Percentiles rank a stretch among this genome's conserved stretches.
Conservation (phyloP, 2,797 vertebrate genomes). For the Bryconaethiops microstoma region DNA sequence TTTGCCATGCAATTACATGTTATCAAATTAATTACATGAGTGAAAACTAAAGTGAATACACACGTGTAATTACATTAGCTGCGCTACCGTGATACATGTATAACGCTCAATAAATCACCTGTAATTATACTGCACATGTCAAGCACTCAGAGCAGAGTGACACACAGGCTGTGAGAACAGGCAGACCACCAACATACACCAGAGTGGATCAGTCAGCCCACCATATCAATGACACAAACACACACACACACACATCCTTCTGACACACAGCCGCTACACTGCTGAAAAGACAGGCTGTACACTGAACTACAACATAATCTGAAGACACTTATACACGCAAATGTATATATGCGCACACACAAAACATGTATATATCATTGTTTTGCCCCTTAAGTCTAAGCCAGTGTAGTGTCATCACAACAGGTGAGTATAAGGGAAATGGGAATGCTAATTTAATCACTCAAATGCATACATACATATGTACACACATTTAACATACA, state of each 20-base stretch:
- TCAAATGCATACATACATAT: constrained; percentile 29
- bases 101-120: no score
- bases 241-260: constrained; percentile 11
- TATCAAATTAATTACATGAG: no score
- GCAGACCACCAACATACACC: constrained; percentile 7
- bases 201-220: constrained; percentile 32
- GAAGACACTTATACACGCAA: neutral
- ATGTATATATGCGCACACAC: neutral
- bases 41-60: no score
- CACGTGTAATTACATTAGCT: no score
- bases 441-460: no score
- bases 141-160: constrained; percentile 15
- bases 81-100: no score
- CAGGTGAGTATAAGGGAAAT: no score
- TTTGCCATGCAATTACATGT: no score
- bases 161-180: constrained; percentile 22
- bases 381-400: no score
- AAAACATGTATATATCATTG: neutral
- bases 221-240: constrained; percentile 38
- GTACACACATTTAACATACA: constrained; percentile 46
- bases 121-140: neutral
- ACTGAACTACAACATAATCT: neutral
- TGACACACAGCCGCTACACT: neutral
- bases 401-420: no score
- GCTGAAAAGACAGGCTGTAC: constrained; percentile 7